Conservation (phyloP, 1,140 invertebrate genomes). For the Planococcus citri region DNA sequence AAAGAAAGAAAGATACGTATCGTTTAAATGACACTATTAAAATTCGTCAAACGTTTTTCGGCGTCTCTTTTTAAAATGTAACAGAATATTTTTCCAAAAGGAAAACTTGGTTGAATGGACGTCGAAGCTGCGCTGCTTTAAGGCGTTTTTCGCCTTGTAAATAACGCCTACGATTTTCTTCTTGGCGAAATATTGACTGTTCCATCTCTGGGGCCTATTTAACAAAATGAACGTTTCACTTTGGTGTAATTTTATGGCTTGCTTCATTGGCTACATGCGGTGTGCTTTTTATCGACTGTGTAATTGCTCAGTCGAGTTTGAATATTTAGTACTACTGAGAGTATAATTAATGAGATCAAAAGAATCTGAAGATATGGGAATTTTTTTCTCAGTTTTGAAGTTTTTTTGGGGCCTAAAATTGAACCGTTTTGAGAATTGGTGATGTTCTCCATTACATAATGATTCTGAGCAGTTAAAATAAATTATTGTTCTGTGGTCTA, state of each 20-base stretch:
- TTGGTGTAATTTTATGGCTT: neutral
- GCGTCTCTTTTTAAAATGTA: neutral
- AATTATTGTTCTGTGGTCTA: too few species aligned
- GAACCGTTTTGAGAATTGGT: too few species aligned
- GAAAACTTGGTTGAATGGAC: neutral
- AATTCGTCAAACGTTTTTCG: neutral
- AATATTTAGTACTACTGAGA: too few species aligned
- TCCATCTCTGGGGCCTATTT: neutral
- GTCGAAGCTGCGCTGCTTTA: neutral
- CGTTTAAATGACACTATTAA: neutral
- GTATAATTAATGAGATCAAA: too few species aligned
- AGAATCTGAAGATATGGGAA: too few species aligned
- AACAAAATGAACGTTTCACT: neutral
- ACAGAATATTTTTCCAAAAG: neutral
- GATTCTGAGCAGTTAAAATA: too few species aligned
- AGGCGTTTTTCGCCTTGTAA: neutral
- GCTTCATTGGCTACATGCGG: too few species aligned
- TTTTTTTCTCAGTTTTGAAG: too few species aligned
- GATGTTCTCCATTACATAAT: too few species aligned
- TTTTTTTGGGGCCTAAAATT: too few species aligned
- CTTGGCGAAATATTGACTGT: neutral
- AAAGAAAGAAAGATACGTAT: neutral
- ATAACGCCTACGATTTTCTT: conserved; percentile 1
- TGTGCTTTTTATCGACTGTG: too few species aligned
- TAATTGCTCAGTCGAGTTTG: too few species aligned